A percentile compares a stretch with the other conserved stretches of the same genome.
Conservation (phyloP, 2,797 vertebrate species). For the Odontamblyopus lacepedii region DNA sequence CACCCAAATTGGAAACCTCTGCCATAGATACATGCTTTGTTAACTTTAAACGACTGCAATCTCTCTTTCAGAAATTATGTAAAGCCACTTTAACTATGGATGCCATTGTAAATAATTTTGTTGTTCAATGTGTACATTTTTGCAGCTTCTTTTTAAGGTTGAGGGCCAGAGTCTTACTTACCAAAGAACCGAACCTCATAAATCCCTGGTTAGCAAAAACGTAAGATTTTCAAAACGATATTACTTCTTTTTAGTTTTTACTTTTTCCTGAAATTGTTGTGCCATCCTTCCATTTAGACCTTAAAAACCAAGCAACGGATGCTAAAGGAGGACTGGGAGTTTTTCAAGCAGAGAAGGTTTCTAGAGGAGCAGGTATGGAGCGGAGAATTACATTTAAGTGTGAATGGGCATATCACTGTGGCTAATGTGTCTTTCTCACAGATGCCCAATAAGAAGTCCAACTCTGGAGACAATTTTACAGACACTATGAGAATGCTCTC, state of each 20-base stretch:
- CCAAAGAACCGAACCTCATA: constrained; percentile 81
- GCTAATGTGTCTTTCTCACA: constrained; percentile 51
- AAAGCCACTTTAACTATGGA: no score
- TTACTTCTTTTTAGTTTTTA: not conserved
- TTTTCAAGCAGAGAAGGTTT: constrained; percentile 92
- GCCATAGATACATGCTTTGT: no score
- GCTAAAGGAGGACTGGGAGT: constrained; percentile 96
- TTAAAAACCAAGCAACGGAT: constrained; percentile 90
- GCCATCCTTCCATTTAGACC: constrained; percentile 74
- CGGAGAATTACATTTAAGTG: not conserved
- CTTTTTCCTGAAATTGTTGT: not conserved
- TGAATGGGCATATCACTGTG: not conserved
- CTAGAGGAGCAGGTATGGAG: constrained; percentile 95
- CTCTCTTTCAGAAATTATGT: not conserved
- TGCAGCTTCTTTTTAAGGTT: constrained; percentile 81
- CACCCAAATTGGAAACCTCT: no score
- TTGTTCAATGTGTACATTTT: constrained; percentile 6
- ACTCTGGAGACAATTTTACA: constrained; percentile 90
- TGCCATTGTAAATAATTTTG: not conserved
- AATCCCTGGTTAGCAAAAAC: constrained; percentile 82
- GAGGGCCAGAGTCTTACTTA: constrained; percentile 78
- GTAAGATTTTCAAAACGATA: constrained; percentile 56
- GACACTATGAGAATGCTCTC: constrained; percentile 96
- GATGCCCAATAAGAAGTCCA: constrained; percentile 89
- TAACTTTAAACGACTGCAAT: not conserved